These are phyloP conservation scores for Lutraria lutraria DNA, from an alignment of 2,888 invertebrate genomes.

Conservation along the genomic window DNA sequence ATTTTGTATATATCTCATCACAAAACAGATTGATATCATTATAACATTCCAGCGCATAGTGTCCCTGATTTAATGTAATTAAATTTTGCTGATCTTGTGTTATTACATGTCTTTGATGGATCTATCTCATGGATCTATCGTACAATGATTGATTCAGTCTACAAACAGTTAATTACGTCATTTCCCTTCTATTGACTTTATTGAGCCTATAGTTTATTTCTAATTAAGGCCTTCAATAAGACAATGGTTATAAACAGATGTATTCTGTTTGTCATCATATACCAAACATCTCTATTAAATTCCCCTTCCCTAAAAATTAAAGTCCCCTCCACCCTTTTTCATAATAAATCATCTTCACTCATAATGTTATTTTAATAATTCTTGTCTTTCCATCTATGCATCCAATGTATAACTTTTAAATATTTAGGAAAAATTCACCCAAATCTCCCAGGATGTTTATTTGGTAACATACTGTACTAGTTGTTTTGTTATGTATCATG, in stretches of 20 bases:
- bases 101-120: background rate
- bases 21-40: background rate
- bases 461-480: no score
- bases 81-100: background rate
- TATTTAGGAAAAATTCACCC: no score
- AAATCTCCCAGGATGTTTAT: no score
- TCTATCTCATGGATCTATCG: background rate
- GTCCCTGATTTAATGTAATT: background rate
- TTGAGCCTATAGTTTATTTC: background rate
- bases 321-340: no score
- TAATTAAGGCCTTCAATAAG: background rate
- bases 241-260: background rate
- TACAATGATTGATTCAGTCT: background rate
- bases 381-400: no score
- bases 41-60: background rate
- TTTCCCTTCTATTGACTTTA: conserved; percentile 11
- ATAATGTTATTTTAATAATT: no score
- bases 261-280: background rate
- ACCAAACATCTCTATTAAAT: no score
- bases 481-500: background rate
- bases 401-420: no score
- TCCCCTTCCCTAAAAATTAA: no score
- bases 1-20: background rate
- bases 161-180: background rate
- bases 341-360: no score